Conservation (phyloP, 2,888 invertebrate genomes). For the Reticulitermes lucifugus region DNA sequence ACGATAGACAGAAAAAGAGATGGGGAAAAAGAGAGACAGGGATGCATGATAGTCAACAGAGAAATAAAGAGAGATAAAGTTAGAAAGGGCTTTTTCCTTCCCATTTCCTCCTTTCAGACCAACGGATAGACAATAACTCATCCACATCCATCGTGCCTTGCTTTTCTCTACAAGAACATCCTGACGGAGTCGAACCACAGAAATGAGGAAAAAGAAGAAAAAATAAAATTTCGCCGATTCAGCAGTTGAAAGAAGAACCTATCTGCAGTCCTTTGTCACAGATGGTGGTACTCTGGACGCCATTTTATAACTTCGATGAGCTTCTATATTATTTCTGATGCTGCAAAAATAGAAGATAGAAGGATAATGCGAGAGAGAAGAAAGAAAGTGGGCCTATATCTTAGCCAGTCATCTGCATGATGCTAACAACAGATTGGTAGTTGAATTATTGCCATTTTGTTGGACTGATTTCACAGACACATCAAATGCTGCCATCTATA, state of each 20-base stretch:
- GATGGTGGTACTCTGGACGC: constrained; percentile 37
- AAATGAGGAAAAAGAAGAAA: constrained; percentile 45
- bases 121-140: constrained; percentile 64
- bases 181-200: constrained; percentile 55
- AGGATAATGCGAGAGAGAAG: neutral
- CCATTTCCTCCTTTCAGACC: constrained; percentile 62
- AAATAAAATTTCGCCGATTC: constrained; percentile 54
- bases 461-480: neutral
- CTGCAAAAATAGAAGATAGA: constrained; percentile 6
- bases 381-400: neutral
- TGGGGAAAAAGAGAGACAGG: constrained; percentile 11
- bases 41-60: constrained; percentile 26
- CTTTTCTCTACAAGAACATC: constrained; percentile 57
- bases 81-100: constrained; percentile 60
- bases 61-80: constrained; percentile 47
- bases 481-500: neutral
- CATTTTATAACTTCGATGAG: constrained; percentile 47
- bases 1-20: neutral
- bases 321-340: constrained; percentile 50
- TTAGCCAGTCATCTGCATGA: neutral
- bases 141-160: constrained; percentile 58
- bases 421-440: neutral
- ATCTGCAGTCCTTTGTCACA: constrained; percentile 49
- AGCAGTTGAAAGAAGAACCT: constrained; percentile 45
- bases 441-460: neutral